Evolutionary conservation across 2,888 invertebrate genomes (phyloP).

Genomic region (Gari tellinella): DNA sequence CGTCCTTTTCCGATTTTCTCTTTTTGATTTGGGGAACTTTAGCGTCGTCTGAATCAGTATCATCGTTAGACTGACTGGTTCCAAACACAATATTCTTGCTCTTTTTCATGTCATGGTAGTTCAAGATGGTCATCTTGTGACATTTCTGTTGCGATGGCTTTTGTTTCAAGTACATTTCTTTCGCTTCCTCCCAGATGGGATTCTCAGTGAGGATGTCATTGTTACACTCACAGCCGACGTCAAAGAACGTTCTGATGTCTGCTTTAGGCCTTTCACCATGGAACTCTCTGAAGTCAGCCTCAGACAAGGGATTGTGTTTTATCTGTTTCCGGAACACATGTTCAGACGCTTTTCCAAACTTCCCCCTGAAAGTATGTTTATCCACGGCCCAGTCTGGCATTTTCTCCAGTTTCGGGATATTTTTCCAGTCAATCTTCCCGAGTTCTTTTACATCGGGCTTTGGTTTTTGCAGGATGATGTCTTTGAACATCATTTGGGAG

Average conservation of each 20-base stretch:
- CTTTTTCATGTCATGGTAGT: slow-evolving; percentile 15
- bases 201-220: slow-evolving; percentile 45
- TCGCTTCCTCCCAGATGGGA: slow-evolving; percentile 36
- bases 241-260: slow-evolving; percentile 32
- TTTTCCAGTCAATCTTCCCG: slow-evolving; percentile 15
- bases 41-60: too few relatives aligned
- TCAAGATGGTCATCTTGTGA: slow-evolving; percentile 29
- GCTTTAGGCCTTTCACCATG: slow-evolving; percentile 40
- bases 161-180: slow-evolving; percentile 34
- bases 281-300: slow-evolving; percentile 21
- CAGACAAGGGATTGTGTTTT: slow-evolving; percentile 13
- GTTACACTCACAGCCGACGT: slow-evolving; percentile 37
- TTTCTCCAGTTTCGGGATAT: slow-evolving; percentile 16
- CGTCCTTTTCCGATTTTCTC: too few relatives aligned
- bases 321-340: slow-evolving; percentile 39
- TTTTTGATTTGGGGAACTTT: too few relatives aligned
- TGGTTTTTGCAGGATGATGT: slow-evolving; percentile 3
- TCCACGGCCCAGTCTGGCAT: slow-evolving; percentile 50
- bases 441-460: neutral
- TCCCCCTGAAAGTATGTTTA: slow-evolving; percentile 47
- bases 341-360: slow-evolving; percentile 40
- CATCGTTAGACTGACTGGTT: too few relatives aligned
- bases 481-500: slow-evolving; percentile 23
- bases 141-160: slow-evolving; percentile 27
- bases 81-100: slow-evolving; percentile 9